Evolutionary conservation across 2,888 invertebrate species (phyloP).

Genomic region (Capitulum mitella): DNA sequence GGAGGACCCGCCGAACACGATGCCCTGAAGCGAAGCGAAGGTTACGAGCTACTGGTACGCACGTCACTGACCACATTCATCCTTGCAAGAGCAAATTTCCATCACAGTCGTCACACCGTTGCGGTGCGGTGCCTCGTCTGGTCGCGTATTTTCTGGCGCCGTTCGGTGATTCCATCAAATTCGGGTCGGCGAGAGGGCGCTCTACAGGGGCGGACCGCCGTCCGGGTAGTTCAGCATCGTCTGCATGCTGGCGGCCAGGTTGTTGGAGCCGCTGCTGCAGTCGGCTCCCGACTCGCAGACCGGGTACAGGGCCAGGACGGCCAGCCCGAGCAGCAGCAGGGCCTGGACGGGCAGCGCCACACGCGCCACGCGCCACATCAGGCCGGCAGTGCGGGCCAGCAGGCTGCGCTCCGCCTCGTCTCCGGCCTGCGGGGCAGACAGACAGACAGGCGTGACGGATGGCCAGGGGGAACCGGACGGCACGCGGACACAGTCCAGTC

Average conservation of each 20-base stretch:
- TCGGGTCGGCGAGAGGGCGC: background rate
- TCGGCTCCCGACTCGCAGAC: slow-evolving; percentile 1
- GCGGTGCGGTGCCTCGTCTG: no score
- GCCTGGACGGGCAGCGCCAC: slow-evolving; percentile 28
- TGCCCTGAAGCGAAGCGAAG: slow-evolving; percentile 4
- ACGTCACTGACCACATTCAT: background rate
- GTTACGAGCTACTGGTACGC: background rate
- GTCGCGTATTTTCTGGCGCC: no score
- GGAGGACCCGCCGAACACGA: background rate
- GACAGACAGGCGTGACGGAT: no score
- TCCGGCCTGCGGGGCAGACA: background rate
- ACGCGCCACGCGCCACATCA: slow-evolving; percentile 15
- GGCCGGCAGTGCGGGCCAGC: background rate
- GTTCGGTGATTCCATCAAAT: no score
- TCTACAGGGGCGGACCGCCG: slow-evolving; percentile 7
- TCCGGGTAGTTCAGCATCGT: slow-evolving; percentile 13
- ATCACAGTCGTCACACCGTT: background rate
- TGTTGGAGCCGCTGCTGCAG: background rate
- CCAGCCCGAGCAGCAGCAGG: slow-evolving; percentile 27
- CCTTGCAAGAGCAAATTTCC: background rate
- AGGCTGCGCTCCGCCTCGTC: background rate
- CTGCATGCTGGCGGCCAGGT: slow-evolving; percentile 15
- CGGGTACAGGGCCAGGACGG: slow-evolving; percentile 14
- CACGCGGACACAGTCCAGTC: no score
- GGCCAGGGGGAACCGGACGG: no score